phyloP scores from a whole-genome alignment of 2,888 invertebrate species.

The Apamea anceps region DNA sequence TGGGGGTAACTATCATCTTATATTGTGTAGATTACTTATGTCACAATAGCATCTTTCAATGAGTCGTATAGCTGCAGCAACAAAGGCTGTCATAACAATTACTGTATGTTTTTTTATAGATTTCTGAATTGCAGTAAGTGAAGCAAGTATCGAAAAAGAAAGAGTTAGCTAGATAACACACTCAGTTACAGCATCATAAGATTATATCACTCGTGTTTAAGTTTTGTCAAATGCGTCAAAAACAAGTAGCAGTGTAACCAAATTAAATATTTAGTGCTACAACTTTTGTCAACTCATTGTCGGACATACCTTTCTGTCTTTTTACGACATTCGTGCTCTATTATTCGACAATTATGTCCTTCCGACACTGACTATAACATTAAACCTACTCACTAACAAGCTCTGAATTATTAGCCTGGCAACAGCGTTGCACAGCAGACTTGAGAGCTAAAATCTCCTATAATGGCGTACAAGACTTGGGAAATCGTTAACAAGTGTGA shows the following conservation, averaged over 20 bases:
- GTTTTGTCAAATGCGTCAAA: neutral
- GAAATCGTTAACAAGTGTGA: no score
- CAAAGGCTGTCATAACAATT: neutral
- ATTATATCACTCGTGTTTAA: neutral
- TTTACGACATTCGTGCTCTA: neutral
- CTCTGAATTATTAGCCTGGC: neutral
- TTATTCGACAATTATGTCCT: neutral
- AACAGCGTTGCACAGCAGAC: neutral
- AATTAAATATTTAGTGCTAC: neutral
- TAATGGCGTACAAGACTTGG: no score
- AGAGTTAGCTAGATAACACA: neutral
- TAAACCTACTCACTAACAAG: neutral
- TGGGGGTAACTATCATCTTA: neutral
- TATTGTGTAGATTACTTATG: neutral
- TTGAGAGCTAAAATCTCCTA: neutral
- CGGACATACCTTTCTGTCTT: neutral
- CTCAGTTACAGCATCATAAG: neutral
- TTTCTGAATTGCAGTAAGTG: neutral
- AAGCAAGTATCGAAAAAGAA: neutral
- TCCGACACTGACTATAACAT: neutral
- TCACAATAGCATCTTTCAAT: neutral
- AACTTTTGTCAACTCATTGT: neutral
- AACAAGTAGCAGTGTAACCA: neutral
- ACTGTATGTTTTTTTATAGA: neutral
- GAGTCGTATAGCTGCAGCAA: neutral